Base-by-base conservation (phyloP, 2,888 invertebrate species). In the Eupithecia subumbrata region DNA sequence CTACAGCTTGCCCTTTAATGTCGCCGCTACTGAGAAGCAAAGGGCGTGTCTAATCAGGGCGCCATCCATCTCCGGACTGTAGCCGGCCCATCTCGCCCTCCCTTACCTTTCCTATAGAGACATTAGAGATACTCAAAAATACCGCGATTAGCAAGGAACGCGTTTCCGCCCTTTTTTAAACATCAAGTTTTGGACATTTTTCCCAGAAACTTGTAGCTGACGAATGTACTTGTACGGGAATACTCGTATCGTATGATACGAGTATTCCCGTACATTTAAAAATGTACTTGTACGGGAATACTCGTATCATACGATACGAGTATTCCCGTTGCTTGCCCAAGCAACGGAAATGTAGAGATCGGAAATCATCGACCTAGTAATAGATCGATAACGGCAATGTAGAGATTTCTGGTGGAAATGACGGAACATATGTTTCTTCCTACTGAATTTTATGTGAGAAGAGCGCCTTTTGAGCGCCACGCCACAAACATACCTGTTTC, bases 1-100 rank as follows among this genome's bases (percentile, higher is more conserved):
- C 75, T 76, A 79, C 78, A 77, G 79, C 81, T 60, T 72, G 80
- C 82, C 83, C 83, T 90, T 90, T 88, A 79, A 87, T 83, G 87
- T 87, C 79, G 86, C 89, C 88, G 90, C 86, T 90, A 90, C 91
- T 83, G 87, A 86, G 90, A 91, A 89, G 79, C 81, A 80, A 71
- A 80, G 84, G 90, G 90, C 90, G 92, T 91, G 90, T 85, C 91
- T 88, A 90, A 91, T 91, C 89, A 83, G 82, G 76, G 81, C 79
- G 83, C 88, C 92, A 92, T 92, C 92, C 91, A 91, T 93, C 90
- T 87, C 85, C 85, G 83, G 85, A 84, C 34, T 64, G 34, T 34
- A 37, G 34, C 37, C 37, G 30, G 68, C 14, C 68, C 68, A 67
- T 22, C 66, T 67, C 12, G 43, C 18, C 68, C 68, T 22, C 12